Evolutionary conservation across 2,113 vertebrate genomes (phyloP).

Genomic region (Tachycineta bicolor): DNA sequence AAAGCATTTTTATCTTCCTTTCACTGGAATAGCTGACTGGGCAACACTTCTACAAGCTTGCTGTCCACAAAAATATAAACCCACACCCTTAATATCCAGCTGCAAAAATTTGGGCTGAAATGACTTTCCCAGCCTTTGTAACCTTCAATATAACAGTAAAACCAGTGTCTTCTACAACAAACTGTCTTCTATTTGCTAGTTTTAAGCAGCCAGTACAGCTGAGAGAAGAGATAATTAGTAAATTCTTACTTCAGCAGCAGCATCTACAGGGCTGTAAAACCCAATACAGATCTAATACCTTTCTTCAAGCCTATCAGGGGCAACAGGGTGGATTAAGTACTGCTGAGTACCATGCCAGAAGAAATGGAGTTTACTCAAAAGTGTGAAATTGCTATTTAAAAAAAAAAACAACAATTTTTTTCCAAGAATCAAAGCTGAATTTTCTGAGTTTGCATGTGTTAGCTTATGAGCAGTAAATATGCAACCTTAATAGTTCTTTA

Average conservation of each 20-base stretch:
- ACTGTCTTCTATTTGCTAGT: background rate
- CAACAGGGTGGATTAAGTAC: background rate
- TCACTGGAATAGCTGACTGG: background rate
- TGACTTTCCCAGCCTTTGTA: background rate
- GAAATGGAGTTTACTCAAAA: background rate
- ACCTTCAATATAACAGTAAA: background rate
- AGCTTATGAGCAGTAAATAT: background rate
- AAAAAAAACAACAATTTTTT: background rate
- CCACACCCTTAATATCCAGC: background rate
- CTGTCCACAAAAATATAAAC: background rate
- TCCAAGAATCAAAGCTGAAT: background rate
- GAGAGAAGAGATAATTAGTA: background rate
- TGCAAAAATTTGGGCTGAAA: conserved; percentile 12
- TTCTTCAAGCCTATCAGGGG: background rate
- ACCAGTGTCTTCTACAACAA: background rate
- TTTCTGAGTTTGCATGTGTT: background rate
- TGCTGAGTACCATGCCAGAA: background rate
- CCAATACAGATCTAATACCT: background rate
- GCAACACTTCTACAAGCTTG: background rate
- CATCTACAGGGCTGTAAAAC: background rate
- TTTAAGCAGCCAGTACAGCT: background rate
- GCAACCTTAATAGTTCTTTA: background rate
- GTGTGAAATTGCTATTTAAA: background rate
- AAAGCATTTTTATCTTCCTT: conserved; percentile 5
- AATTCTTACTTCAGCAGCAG: background rate